A percentile compares a stretch with the other conserved stretches of the same genome.
These are phyloP conservation scores for Girardinus metallicus DNA, from an alignment of 2,797 vertebrate genomes.

Conservation along the genomic window DNA sequence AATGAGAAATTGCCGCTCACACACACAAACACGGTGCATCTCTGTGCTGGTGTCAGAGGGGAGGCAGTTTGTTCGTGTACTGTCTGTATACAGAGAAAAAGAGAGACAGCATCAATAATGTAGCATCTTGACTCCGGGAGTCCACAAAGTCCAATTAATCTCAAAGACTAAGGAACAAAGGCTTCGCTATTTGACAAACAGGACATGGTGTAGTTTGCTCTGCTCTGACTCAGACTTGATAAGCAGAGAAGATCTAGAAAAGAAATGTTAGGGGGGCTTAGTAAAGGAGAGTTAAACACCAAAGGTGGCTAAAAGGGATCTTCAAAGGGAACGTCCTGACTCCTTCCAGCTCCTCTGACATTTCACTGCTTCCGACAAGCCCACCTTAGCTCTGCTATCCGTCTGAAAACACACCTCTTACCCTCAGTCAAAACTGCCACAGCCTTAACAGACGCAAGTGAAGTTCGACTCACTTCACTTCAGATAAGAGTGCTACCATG, in stretches of 20 bases:
- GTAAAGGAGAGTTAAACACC: slow-evolving; percentile 76
- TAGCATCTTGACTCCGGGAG: slow-evolving; percentile 77
- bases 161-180: slow-evolving; percentile 83
- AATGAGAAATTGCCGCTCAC: slow-evolving; percentile 51
- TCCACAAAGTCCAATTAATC: slow-evolving; percentile 86
- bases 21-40: slow-evolving; percentile 40
- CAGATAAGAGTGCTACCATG: slow-evolving; percentile 15
- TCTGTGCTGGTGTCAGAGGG: slow-evolving; percentile 67
- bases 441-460: slow-evolving; percentile 37
- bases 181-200: slow-evolving; percentile 82
- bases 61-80: slow-evolving; percentile 77
- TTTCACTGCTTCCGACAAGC: slow-evolving; percentile 78
- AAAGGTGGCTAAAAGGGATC: slow-evolving; percentile 78
- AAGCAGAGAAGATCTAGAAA: slow-evolving; percentile 74
- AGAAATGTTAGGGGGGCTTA: slow-evolving; percentile 74
- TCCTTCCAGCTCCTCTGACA: slow-evolving; percentile 78
- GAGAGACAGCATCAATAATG: slow-evolving; percentile 84
- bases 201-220: slow-evolving; percentile 80
- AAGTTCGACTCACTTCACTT: slow-evolving; percentile 39
- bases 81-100: slow-evolving; percentile 69
- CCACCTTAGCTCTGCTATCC: slow-evolving; percentile 69
- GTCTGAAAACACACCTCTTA: slow-evolving; percentile 63
- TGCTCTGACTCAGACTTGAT: slow-evolving; percentile 73
- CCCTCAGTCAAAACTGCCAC: slow-evolving; percentile 51
- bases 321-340: slow-evolving; percentile 80